Base-by-base conservation (phyloP, 2,797 vertebrate genomes). In the Babyrousa celebensis region DNA sequence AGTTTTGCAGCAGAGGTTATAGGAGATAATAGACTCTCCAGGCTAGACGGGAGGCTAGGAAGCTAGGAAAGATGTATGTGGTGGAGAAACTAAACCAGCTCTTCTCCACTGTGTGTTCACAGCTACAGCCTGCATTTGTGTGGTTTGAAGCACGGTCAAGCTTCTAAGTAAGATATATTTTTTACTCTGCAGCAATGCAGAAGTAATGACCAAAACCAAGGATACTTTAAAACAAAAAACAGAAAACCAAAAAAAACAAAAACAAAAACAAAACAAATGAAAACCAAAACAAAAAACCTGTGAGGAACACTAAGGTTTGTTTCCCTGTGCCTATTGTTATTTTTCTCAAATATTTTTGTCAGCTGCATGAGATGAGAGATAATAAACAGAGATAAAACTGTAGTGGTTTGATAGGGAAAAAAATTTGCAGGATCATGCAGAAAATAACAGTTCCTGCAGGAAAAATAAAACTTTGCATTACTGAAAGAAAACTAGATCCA, bases 371-470 rank as follows among this genome's bases (percentile, higher is more conserved):
- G 40, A 63, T 43, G 1, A 70, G 71, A 93, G 65, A 92, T 58
- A 56, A 74, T n/a, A 29, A 78, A 78, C 52, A 56, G 29, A 78
- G 52, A 78, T 32, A 92, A 77, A 96, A 72, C 2, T 74, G 12
- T 52, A 63, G 43, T 18, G 62, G 14, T 87, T 75, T 70, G 70
- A 96, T 36, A 83, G 75, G 21, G 23, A 87, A 90, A 94, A 75
- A 71, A 74, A 36, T 6, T 17, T 58, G 29, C 32, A 92, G 54
- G 16, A 62, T 95, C 48, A 54, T 43, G 54, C 54, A 93, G 95
- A 96, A 92, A 96, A n/a, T 29, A 92, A 84, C 23, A 78, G 48
- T 54, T 82, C 48, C 88, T 58, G 21, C 2, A 74, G 20, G 7
- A 29, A n/a, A 70, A 70, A 78, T 54, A 80, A 20, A 83, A 29